These are phyloP conservation scores for Dolichoris vasculosae DNA, from an alignment of 1,140 invertebrate genomes.

Conservation along the genomic window DNA sequence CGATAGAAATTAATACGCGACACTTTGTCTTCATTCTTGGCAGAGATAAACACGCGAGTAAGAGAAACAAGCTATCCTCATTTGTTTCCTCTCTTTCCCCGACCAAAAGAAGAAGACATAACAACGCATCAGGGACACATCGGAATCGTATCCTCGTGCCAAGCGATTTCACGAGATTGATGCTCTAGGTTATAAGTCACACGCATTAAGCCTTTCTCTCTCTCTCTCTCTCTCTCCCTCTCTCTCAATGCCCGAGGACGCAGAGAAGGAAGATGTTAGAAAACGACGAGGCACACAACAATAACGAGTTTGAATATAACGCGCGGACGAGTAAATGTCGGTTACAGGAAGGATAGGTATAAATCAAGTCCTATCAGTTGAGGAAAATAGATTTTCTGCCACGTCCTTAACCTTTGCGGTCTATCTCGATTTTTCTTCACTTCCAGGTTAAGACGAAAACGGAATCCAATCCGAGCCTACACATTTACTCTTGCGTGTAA, in stretches of 20 bases:
- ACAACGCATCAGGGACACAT: neutral
- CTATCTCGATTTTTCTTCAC: constrained; percentile 6
- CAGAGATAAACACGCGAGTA: neutral
- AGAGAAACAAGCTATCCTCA: neutral
- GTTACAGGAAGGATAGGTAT: neutral
- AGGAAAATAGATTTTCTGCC: constrained; percentile 38
- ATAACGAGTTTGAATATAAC: constrained; percentile 33
- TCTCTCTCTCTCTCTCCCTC: neutral
- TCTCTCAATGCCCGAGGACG: neutral
- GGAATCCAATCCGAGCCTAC: neutral
- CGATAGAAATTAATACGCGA: constrained; percentile 5
- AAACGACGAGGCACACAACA: neutral
- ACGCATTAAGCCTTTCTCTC: neutral
- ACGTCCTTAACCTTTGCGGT: constrained; percentile 30
- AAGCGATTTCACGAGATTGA: constrained; percentile 44
- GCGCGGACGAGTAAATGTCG: neutral
- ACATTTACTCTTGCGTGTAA: neutral
- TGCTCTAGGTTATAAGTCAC: constrained; percentile 23
- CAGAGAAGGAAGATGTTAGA: neutral
- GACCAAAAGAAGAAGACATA: neutral
- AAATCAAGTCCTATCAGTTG: constrained; percentile 37
- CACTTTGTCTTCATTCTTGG: neutral
- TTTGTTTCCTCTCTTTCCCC: neutral
- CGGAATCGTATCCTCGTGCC: constrained; percentile 26
- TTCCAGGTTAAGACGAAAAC: neutral